Evolutionary conservation across 2,888 invertebrate species (phyloP).

Genomic region (Mylabris sibirica): DNA sequence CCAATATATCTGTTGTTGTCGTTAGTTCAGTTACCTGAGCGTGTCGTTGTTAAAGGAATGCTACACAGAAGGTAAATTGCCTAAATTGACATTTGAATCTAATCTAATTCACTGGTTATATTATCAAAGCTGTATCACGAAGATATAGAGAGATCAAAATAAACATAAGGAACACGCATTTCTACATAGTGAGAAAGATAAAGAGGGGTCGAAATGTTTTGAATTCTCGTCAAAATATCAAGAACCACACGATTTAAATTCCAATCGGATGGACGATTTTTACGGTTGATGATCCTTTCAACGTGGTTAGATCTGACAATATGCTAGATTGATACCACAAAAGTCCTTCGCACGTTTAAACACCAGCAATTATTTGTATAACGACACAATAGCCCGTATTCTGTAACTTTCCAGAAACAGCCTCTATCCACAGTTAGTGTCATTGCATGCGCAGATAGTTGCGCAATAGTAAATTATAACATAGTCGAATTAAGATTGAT

Average conservation of each 20-base stretch:
- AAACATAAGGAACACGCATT: too few species aligned
- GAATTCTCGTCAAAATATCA: too few species aligned
- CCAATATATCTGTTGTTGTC: background rate
- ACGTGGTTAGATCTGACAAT: background rate
- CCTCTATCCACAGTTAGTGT: too few species aligned
- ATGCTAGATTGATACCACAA: background rate
- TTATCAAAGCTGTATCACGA: background rate
- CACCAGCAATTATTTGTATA: background rate
- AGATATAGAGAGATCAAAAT: background rate
- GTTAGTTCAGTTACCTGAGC: conserved; percentile 6
- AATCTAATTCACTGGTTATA: background rate
- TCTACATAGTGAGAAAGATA: too few species aligned
- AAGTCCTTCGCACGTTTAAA: background rate
- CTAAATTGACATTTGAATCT: background rate
- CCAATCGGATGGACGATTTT: background rate
- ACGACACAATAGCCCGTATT: too few species aligned
- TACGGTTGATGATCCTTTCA: conserved; percentile 2
- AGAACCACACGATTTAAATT: background rate
- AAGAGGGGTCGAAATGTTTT: background rate
- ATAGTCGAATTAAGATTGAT: background rate
- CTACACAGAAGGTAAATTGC: background rate
- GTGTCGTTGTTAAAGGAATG: background rate
- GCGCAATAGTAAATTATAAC: too few species aligned
- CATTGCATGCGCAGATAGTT: too few species aligned
- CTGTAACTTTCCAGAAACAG: too few species aligned